Conservation (phyloP, 2,113 vertebrate genomes). For the Campylomormyrus tamandua region DNA sequence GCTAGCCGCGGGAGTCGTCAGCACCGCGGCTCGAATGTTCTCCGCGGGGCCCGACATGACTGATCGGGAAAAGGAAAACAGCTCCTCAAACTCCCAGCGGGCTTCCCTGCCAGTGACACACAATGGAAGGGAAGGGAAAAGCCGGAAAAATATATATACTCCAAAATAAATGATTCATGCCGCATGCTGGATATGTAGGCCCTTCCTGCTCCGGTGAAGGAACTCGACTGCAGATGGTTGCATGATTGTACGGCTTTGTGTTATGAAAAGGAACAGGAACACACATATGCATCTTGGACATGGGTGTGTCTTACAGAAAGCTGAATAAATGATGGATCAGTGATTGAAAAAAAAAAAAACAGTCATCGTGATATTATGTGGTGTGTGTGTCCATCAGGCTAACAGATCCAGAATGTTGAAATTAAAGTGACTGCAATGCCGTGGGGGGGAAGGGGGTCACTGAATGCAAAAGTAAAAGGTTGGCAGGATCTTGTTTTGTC, state of each 20-base stretch:
- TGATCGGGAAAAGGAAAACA: constrained; percentile 37
- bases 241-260: constrained; percentile 8
- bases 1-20: constrained; percentile 24
- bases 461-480: background rate
- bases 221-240: background rate
- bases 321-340: background rate
- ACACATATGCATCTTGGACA: background rate
- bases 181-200: background rate
- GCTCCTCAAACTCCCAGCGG: constrained; percentile 27
- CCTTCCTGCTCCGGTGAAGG: background rate
- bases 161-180: constrained; percentile 31
- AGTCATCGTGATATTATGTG: background rate
- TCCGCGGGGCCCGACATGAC: constrained; percentile 16
- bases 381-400: background rate
- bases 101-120: constrained; percentile 16
- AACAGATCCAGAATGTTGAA: background rate
- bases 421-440: background rate
- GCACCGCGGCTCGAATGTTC: constrained; percentile 22
- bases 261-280: constrained; percentile 15
- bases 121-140: constrained; percentile 17
- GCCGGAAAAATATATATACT: constrained; percentile 2
- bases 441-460: background rate
- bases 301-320: background rate
- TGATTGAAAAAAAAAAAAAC: background rate
- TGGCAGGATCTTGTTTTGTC: background rate